Evolutionary conservation across 2,113 vertebrate species (phyloP).

Genomic region (Brachyhypopomus occidentalis): DNA sequence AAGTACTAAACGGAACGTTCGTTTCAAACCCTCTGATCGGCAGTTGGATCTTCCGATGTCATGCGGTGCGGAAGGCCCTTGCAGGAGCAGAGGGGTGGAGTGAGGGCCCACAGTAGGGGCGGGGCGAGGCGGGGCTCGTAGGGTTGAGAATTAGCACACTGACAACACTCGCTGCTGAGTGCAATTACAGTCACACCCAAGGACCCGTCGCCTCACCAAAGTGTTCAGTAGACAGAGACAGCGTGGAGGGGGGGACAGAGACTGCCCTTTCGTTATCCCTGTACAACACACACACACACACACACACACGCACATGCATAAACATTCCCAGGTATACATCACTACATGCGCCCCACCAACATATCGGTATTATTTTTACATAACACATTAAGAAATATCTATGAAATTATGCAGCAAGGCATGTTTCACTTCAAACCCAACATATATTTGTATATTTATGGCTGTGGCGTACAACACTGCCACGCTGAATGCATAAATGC

Average conservation of each 20-base stretch:
- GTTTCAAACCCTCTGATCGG: not conserved
- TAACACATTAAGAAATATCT: not conserved
- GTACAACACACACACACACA: constrained; percentile 51
- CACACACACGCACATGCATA: constrained; percentile 50
- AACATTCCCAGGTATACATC: no score
- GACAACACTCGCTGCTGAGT: constrained; percentile 33
- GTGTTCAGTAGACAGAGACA: not conserved
- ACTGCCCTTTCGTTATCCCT: constrained; percentile 45
- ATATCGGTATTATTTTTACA: constrained; percentile 12
- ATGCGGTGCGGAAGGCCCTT: not conserved
- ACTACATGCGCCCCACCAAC: not conserved
- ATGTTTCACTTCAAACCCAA: not conserved
- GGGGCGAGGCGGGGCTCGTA: constrained; percentile 53
- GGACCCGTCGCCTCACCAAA: not conserved
- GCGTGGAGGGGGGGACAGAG: not conserved
- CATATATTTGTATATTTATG: not conserved
- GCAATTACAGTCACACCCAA: constrained; percentile 30
- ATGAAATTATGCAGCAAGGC: not conserved
- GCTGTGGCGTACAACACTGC: not conserved
- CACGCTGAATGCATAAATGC: constrained; percentile 39
- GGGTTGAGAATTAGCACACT: constrained; percentile 37
- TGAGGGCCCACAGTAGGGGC: not conserved
- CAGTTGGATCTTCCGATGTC: not conserved
- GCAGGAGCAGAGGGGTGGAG: no score
- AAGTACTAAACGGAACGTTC: not conserved